Conservation (phyloP, 2,888 invertebrate species). For the Xanthorhoe spadicearia region DNA sequence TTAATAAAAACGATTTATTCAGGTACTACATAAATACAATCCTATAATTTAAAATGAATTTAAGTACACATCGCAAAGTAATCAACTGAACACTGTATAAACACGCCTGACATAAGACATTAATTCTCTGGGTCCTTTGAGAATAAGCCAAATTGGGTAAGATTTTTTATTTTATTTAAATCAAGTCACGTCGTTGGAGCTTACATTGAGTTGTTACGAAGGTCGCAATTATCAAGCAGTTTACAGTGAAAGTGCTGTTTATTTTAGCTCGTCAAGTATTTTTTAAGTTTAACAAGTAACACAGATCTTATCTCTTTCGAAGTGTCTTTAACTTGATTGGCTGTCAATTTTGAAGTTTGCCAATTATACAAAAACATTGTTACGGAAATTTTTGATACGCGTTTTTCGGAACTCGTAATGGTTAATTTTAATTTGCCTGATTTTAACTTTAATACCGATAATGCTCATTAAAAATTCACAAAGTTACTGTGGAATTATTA, state of each 20-base stretch:
- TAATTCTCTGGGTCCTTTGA: slow-evolving; percentile 8
- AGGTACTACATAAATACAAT: no score
- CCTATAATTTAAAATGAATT: not conserved
- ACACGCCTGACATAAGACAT: not conserved
- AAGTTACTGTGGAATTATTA: no score
- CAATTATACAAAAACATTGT: slow-evolving; percentile 14
- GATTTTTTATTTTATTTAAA: slow-evolving; percentile 63
- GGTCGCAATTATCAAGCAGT: slow-evolving; percentile 48
- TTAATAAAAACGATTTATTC: no score
- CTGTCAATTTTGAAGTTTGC: slow-evolving; percentile 20
- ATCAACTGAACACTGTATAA: not conserved
- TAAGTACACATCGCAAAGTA: not conserved
- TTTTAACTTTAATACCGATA: no score
- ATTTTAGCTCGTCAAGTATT: slow-evolving; percentile 30
- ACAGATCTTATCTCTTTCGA: slow-evolving; percentile 40
- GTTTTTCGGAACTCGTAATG: not conserved
- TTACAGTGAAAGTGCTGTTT: slow-evolving; percentile 39
- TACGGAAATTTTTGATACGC: not conserved
- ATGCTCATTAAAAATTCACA: no score
- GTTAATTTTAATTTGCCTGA: no score
- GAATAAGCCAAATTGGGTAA: slow-evolving; percentile 16
- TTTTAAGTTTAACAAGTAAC: slow-evolving; percentile 28
- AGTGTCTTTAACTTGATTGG: slow-evolving; percentile 40
- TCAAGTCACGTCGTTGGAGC: slow-evolving; percentile 44
- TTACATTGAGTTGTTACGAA: slow-evolving; percentile 61